phyloP scores from a whole-genome alignment of 2,888 invertebrate genomes.

The Pandemis corylana region DNA sequence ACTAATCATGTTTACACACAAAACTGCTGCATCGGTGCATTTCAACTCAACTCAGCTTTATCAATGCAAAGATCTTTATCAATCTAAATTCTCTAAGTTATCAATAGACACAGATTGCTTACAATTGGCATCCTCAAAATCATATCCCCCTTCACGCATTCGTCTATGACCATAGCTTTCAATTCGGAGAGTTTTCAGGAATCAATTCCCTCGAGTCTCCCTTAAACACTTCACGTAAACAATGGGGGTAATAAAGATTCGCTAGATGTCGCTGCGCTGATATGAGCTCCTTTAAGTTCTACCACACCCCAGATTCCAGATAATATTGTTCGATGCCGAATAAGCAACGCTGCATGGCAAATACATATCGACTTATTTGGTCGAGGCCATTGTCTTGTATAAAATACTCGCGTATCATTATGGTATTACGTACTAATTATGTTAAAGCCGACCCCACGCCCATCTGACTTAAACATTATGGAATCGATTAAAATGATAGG shows the following conservation, averaged over 20 bases:
- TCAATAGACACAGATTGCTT: too few relatives aligned
- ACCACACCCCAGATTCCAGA: constrained; percentile 29
- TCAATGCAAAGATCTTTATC: too few relatives aligned
- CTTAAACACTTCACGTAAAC: constrained; percentile 9
- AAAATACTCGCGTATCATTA: background rate
- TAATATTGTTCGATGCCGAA: constrained; percentile 36
- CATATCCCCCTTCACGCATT: too few relatives aligned
- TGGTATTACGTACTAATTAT: background rate
- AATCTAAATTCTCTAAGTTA: too few relatives aligned
- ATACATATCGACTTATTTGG: constrained; percentile 15
- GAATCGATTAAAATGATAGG: too few relatives aligned
- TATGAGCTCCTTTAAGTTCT: constrained; percentile 15
- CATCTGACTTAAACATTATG: too few relatives aligned
- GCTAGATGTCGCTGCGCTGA: constrained; percentile 12
- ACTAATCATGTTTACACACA: too few relatives aligned
- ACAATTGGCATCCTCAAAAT: too few relatives aligned
- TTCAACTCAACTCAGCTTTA: too few relatives aligned
- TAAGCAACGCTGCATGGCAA: constrained; percentile 30
- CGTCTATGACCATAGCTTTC: background rate
- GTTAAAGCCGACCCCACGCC: background rate
- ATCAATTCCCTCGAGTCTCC: background rate
- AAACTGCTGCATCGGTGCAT: too few relatives aligned
- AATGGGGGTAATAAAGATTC: constrained; percentile 29
- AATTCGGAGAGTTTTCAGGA: background rate
- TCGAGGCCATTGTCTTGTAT: constrained; percentile 4